phyloP scores from a whole-genome alignment of 2,888 invertebrate genomes.

The Tiliacea aurago region DNA sequence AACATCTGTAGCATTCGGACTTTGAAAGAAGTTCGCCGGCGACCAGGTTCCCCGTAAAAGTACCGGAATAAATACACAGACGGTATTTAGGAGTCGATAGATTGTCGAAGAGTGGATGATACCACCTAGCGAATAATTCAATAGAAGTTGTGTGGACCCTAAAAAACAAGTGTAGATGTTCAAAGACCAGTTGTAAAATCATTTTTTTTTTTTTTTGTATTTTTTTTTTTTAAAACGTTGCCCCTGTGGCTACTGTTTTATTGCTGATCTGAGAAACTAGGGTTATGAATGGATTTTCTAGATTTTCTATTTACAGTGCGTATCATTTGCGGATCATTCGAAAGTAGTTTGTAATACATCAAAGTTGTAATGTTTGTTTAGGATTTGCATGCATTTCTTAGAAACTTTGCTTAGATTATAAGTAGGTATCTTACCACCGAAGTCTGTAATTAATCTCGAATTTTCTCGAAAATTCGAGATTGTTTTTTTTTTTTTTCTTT shows the following conservation, averaged over 20 bases:
- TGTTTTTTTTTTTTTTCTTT: too few species aligned
- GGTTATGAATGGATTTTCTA: conserved; percentile 39
- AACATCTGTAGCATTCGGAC: conserved; percentile 71
- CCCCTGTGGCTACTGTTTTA: conserved; percentile 48
- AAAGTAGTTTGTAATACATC: too few species aligned
- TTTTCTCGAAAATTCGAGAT: too few species aligned
- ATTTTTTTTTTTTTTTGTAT: too few species aligned
- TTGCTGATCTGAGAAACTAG: conserved; percentile 48
- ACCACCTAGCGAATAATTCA: conserved; percentile 45
- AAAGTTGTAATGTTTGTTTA: neutral
- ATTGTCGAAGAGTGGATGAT: conserved; percentile 68
- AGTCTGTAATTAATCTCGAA: neutral
- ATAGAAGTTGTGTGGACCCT: neutral
- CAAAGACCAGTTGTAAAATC: too few species aligned
- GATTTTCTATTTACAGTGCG: conserved; percentile 42
- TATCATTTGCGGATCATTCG: conserved; percentile 3
- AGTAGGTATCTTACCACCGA: neutral
- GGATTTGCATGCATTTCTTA: neutral
- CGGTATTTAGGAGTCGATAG: conserved; percentile 78
- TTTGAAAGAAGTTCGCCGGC: conserved; percentile 70
- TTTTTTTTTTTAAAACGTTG: too few species aligned
- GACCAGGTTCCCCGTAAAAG: conserved; percentile 82
- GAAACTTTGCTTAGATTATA: neutral
- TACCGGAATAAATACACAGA: conserved; percentile 85
- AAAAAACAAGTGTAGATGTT: too few species aligned